Percentiles rank a stretch among this genome's conserved stretches.
Conservation (phyloP, 2,888 invertebrate species). For the Brachypalpus laphriformis region DNA sequence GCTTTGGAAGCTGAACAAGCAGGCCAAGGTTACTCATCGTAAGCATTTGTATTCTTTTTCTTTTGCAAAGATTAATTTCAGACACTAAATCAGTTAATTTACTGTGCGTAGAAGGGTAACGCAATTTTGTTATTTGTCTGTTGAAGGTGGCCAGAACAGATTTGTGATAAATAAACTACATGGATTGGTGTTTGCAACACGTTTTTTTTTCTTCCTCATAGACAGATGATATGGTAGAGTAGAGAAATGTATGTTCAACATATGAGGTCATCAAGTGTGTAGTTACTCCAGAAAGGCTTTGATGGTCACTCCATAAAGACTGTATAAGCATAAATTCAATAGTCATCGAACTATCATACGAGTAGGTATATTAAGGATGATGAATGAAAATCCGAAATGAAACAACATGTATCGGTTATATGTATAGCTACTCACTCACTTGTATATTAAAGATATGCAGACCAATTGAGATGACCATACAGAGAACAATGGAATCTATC, state of each 20-base stretch:
- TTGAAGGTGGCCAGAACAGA: background rate
- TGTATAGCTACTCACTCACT: too few relatives aligned
- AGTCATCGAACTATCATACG: too few relatives aligned
- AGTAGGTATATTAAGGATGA: too few relatives aligned
- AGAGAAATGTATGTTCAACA: background rate
- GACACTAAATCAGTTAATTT: background rate
- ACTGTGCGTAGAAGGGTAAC: background rate
- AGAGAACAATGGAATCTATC: too few relatives aligned
- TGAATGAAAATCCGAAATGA: too few relatives aligned
- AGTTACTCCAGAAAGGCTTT: too few relatives aligned
- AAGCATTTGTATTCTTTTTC: background rate
- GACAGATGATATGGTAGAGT: background rate
- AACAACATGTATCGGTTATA: too few relatives aligned
- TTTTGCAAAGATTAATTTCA: background rate
- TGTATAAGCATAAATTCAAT: too few relatives aligned
- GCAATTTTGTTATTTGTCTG: background rate
- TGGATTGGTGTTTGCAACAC: background rate
- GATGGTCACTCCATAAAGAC: too few relatives aligned
- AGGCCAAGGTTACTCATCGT: conserved; percentile 21
- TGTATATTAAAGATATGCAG: too few relatives aligned
- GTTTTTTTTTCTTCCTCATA: background rate
- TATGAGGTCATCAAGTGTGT: background rate
- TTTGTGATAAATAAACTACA: background rate
- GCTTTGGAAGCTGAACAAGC: conserved; percentile 2
- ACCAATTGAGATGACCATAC: too few relatives aligned